Base-by-base conservation (phyloP, 2,113 vertebrate genomes). In the Prietella phreatophila region DNA sequence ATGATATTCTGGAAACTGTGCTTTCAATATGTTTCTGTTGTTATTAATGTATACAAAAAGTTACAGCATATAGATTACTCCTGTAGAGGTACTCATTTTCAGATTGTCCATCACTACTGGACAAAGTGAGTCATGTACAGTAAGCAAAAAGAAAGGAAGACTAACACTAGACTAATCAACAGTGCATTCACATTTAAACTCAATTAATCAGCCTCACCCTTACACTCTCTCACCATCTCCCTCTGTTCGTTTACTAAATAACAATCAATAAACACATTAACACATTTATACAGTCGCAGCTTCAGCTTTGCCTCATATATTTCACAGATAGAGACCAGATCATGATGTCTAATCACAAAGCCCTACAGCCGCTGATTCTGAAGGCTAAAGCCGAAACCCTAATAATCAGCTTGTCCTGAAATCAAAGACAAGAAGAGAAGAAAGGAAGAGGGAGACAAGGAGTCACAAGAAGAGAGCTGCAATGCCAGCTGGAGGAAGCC, bases 401-500 rank as follows among this genome's bases (percentile, higher is more conserved):
- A 85, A 85, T 85, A 76, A 60, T 58, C 84, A 36, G 19, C 33
- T 11, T 42, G 22, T 75, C 53, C 22, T 47, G 25, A 78, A 85
- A 76, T 82, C 80, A 60, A 82, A 61, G 80, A 82, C 27, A 47
- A 30, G 56, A 39, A 86, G 14, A 82, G 56, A 71, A 58, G 22
- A 10, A 58, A 36, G 63, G 53, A 33, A 69, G 63, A 81, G 42
- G 6, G 42, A 42, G 4, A 42, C 42, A 42, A 42, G 42, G 42
- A 61, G 47, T 79, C 50, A 14, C 67, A 83, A 33, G 7, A 17
- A 27, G 69, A 88, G 58, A 61, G 33, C 63, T 55, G 76, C 22
- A n/a, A 42, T 33, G 33, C 87, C 81, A 85, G 76, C 84, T 85
- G 87, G 88, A 85, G 58, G 87, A 36, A 30, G 80, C 55, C 42